Conservation (phyloP, 2,888 invertebrate genomes). For the Euzophera pinguis region DNA sequence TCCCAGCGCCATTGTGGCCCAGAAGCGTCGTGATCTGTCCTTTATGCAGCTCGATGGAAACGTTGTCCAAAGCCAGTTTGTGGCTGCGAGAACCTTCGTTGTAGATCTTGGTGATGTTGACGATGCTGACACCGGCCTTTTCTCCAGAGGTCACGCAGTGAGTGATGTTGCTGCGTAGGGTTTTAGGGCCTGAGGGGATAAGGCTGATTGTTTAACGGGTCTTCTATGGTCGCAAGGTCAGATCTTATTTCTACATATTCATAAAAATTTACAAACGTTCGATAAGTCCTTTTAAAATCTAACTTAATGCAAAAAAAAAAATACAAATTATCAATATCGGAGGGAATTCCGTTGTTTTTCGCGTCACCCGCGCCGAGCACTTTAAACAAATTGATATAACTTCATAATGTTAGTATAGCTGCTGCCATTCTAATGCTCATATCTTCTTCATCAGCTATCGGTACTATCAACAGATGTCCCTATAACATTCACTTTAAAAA, state of each 20-base stretch:
- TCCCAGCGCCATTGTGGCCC: constrained; percentile 95
- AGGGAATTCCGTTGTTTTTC: too few species aligned
- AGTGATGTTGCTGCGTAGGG: constrained; percentile 45
- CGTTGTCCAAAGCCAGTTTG: constrained; percentile 85
- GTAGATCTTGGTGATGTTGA: constrained; percentile 86
- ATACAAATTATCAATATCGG: too few species aligned
- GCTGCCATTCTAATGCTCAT: constrained; percentile 83
- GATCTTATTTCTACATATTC: too few species aligned
- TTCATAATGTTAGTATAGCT: too few species aligned
- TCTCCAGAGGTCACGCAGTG: constrained; percentile 42
- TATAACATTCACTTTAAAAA: background rate
- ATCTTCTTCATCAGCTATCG: constrained; percentile 77
- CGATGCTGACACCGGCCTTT: constrained; percentile 86
- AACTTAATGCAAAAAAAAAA: too few species aligned
- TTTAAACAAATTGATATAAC: too few species aligned
- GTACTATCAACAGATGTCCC: constrained; percentile 70
- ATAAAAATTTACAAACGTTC: too few species aligned
- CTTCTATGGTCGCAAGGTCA: too few species aligned
- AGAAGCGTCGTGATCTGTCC: constrained; percentile 92
- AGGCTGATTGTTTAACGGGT: too few species aligned
- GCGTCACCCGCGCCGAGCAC: too few species aligned
- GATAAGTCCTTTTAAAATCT: too few species aligned
- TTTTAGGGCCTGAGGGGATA: constrained; percentile 59
- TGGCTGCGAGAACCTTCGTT: constrained; percentile 38
- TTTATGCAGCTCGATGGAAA: constrained; percentile 88